A percentile compares a stretch with the other conserved stretches of the same genome.
Conservation (phyloP, 2,888 invertebrate genomes). For the Entomobrya multifasciata region DNA sequence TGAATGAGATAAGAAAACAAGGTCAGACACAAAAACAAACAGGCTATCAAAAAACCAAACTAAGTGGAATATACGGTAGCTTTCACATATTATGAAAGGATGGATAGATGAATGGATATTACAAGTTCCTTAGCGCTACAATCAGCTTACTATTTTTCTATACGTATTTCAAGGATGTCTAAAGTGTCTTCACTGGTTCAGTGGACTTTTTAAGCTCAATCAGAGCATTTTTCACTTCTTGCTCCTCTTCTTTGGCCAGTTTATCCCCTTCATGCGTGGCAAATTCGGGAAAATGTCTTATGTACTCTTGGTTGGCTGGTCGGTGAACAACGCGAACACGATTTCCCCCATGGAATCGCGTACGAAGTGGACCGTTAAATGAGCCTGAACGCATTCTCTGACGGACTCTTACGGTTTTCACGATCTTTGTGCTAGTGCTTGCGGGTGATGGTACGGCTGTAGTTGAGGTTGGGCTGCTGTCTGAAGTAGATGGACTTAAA, state of each 20-base stretch:
- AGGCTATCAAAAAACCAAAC: background rate
- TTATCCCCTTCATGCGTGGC: slow-evolving; percentile 79
- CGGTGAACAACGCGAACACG: slow-evolving; percentile 79
- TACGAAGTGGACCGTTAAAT: slow-evolving; percentile 71
- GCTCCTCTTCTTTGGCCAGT: slow-evolving; percentile 79
- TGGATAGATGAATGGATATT: background rate
- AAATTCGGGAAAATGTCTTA: slow-evolving; percentile 79
- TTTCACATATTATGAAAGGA: too few species aligned
- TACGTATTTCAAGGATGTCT: background rate
- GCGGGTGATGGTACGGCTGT: slow-evolving; percentile 67
- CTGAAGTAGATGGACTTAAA: slow-evolving; percentile 21
- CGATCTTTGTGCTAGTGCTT: slow-evolving; percentile 79
- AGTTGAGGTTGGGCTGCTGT: slow-evolving; percentile 44
- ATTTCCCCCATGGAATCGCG: slow-evolving; percentile 73
- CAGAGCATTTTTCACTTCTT: slow-evolving; percentile 80
- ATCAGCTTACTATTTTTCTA: background rate
- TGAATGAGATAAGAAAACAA: slow-evolving; percentile 35
- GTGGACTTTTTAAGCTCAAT: slow-evolving; percentile 79
- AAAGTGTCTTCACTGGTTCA: slow-evolving; percentile 60
- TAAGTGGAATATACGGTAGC: too few species aligned
- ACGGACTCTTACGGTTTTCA: slow-evolving; percentile 79
- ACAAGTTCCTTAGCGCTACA: too few species aligned
- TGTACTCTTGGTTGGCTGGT: slow-evolving; percentile 79
- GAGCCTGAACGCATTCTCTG: slow-evolving; percentile 78
- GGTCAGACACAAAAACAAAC: slow-evolving; percentile 33